Percentiles rank a stretch among this genome's conserved stretches.
These are phyloP conservation scores for Dufourea novaeangliae DNA, from an alignment of 1,140 invertebrate genomes.

Conservation along the genomic window DNA sequence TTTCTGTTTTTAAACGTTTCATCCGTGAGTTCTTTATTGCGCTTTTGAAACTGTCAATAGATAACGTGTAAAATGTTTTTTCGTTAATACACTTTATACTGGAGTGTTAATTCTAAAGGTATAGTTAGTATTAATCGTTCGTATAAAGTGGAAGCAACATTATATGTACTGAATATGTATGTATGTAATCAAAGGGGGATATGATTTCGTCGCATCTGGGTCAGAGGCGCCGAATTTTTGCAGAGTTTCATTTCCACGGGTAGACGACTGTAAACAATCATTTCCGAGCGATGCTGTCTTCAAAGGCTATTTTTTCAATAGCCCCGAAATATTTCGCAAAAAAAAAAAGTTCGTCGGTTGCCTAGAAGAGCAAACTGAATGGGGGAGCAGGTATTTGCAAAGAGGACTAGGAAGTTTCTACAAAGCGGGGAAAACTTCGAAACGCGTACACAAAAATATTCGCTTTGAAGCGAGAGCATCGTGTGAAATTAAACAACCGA, in stretches of 20 bases:
- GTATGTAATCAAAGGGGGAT: neutral
- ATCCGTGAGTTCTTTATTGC: no score
- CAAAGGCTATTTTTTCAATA: neutral
- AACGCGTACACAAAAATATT: neutral
- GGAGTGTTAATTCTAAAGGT: no score
- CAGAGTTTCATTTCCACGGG: neutral
- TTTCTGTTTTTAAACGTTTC: no score
- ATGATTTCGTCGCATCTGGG: neutral
- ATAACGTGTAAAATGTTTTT: no score
- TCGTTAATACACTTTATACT: no score
- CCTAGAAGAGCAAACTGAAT: neutral
- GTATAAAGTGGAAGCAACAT: no score
- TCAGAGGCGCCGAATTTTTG: neutral
- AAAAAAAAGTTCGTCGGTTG: neutral
- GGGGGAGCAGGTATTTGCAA: neutral
- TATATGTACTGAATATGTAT: no score
- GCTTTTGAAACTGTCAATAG: no score
- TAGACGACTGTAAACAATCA: slow-evolving; percentile 1
- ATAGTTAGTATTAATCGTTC: no score
- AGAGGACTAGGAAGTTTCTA: neutral
- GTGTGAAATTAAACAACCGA: neutral
- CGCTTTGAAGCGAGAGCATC: neutral
- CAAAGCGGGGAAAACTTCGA: neutral
- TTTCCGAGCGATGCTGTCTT: neutral
- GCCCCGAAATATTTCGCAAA: neutral